Evolutionary conservation across 2,797 vertebrate species (phyloP).

Genomic region (Gobio occitaniae): DNA sequence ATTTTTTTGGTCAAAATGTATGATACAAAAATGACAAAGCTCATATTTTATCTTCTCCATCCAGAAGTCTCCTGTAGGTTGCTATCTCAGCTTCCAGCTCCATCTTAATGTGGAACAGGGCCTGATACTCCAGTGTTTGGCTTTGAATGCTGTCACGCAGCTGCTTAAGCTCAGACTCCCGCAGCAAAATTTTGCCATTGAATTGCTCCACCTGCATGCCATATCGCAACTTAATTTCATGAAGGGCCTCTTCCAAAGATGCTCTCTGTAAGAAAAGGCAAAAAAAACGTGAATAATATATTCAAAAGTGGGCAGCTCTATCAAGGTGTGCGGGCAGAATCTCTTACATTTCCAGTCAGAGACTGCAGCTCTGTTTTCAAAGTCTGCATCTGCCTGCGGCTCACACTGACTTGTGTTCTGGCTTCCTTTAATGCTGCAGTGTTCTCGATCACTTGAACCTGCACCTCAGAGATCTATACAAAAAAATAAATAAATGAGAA

Average conservation of each 20-base stretch:
- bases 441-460: slow-evolving; percentile 76
- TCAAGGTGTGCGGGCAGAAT: background rate
- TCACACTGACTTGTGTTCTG: slow-evolving; percentile 76
- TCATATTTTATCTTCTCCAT: slow-evolving; percentile 69
- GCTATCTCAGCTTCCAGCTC: slow-evolving; percentile 89
- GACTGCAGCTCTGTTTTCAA: slow-evolving; percentile 89
- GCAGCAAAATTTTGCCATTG: slow-evolving; percentile 72
- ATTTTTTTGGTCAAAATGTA: background rate
- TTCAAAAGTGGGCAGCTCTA: background rate
- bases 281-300: background rate
- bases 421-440: slow-evolving; percentile 78
- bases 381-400: slow-evolving; percentile 81
- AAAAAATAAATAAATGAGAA: background rate
- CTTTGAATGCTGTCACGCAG: slow-evolving; percentile 79
- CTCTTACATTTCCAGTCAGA: slow-evolving; percentile 83
- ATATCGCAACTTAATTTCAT: slow-evolving; percentile 82
- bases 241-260: slow-evolving; percentile 80
- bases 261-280: slow-evolving; percentile 74
- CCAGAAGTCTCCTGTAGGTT: slow-evolving; percentile 86
- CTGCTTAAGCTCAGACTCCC: slow-evolving; percentile 84
- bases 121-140: slow-evolving; percentile 85
- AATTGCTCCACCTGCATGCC: slow-evolving; percentile 83
- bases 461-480: slow-evolving; percentile 76
- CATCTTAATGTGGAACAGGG: slow-evolving; percentile 87
- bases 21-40: background rate